These are phyloP conservation scores for Zygogramma bicolorata DNA, from an alignment of 2,888 invertebrate genomes.

Conservation along the genomic window DNA sequence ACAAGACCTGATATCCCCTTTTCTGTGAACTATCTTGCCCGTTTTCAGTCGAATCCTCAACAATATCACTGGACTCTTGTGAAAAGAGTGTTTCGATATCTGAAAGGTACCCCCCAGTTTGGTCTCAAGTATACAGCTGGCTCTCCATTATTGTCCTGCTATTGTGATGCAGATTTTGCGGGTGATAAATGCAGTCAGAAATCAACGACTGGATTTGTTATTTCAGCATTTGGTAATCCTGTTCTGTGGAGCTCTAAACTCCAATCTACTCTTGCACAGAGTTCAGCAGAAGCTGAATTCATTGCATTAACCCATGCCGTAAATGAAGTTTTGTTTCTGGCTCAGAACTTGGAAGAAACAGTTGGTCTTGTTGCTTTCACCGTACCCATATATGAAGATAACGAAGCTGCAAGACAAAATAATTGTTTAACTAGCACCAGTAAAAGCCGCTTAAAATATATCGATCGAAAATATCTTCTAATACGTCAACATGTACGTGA, in stretches of 20 bases:
- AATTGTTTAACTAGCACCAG: not conserved
- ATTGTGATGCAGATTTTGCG: not conserved
- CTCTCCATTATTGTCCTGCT: not conserved
- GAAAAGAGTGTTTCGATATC: not conserved
- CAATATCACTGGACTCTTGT: not conserved
- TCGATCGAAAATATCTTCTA: not conserved
- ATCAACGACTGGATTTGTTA: not conserved
- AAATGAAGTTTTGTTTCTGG: not conserved
- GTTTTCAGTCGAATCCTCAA: not conserved
- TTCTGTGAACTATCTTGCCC: too few relatives aligned
- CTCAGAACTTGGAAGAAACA: not conserved
- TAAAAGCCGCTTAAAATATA: not conserved
- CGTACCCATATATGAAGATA: not conserved
- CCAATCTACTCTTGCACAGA: not conserved
- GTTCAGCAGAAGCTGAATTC: not conserved
- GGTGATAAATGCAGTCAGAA: not conserved
- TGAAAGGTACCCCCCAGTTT: not conserved
- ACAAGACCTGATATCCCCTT: not conserved
- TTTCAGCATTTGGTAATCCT: not conserved
- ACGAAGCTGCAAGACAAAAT: not conserved
- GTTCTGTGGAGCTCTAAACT: not conserved
- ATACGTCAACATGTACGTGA: not conserved
- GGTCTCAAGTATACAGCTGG: not conserved
- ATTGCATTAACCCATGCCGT: not conserved
- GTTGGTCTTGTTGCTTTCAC: not conserved